Percentiles rank a stretch among this genome's conserved stretches.
phyloP scores from a whole-genome alignment of 2,113 vertebrate species.

The Datnioides undecimradiatus region DNA sequence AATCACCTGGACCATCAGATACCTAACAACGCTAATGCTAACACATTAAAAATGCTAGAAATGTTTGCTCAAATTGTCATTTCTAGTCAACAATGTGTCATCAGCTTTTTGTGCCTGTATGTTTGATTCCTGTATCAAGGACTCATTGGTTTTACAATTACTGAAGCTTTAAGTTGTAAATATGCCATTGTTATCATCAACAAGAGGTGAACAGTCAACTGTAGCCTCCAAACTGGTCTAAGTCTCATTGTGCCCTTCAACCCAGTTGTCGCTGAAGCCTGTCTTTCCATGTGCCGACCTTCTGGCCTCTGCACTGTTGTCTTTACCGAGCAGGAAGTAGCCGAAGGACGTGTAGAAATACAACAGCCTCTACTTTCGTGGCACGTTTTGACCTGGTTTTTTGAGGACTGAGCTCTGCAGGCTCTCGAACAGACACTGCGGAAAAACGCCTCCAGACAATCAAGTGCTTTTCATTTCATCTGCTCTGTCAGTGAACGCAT shows the following conservation, averaged over 20 bases:
- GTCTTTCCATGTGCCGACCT: constrained; percentile 37
- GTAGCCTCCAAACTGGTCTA: neutral
- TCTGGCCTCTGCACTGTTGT: constrained; percentile 11
- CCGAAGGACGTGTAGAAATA: constrained; percentile 56
- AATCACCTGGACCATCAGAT: neutral
- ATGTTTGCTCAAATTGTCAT: neutral
- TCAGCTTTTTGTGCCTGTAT: neutral
- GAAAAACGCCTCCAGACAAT: constrained; percentile 74
- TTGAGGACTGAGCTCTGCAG: constrained; percentile 48
- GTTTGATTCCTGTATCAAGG: no score
- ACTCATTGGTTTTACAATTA: neutral
- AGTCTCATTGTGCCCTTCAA: neutral
- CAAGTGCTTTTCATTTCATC: constrained; percentile 59
- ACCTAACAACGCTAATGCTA: no score
- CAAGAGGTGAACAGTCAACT: neutral
- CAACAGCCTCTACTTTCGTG: constrained; percentile 39
- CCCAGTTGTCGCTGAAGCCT: constrained; percentile 21
- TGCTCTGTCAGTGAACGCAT: constrained; percentile 33
- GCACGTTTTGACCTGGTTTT: constrained; percentile 72
- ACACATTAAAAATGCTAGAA: neutral
- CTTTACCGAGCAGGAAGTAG: constrained; percentile 26
- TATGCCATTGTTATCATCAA: neutral
- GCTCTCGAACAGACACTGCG: constrained; percentile 53
- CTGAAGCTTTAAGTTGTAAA: neutral
- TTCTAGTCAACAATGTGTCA: neutral